These are phyloP conservation scores for Amphiprion clarkii DNA, from an alignment of 2,797 vertebrate genomes.

Conservation along the genomic window DNA sequence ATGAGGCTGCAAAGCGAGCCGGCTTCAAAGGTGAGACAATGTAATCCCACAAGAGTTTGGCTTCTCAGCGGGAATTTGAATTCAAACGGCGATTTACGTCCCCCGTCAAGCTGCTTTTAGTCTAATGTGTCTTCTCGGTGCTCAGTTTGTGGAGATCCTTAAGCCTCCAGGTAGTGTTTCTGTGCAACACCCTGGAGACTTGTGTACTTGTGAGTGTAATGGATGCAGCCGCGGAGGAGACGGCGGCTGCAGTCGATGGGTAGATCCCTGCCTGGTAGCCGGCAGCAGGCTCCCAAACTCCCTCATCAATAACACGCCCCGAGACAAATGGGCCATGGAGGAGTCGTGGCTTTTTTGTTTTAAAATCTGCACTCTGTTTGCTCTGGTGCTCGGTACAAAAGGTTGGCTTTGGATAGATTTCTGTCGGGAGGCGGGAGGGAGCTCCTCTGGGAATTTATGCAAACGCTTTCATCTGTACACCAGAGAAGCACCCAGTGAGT, in stretches of 20 bases:
- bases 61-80: conserved; percentile 12
- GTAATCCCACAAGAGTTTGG: background rate
- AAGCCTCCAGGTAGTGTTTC: conserved; percentile 12
- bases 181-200: background rate
- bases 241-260: conserved; percentile 1
- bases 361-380: conserved; percentile 25
- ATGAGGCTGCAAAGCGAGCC: conserved; percentile 9
- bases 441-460: conserved; percentile 5
- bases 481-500: conserved; percentile 14
- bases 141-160: conserved; percentile 15
- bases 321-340: background rate
- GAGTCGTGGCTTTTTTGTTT: conserved; percentile 27
- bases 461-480: conserved; percentile 46
- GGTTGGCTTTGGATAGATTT: conserved; percentile 27
- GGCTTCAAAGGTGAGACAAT: conserved; percentile 25
- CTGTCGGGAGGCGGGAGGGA: background rate
- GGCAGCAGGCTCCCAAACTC: conserved; percentile 15
- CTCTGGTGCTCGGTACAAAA: conserved; percentile 21
- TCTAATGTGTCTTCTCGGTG: conserved; percentile 9
- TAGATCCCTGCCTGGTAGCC: conserved; percentile 5
- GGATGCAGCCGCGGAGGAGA: conserved; percentile 8
- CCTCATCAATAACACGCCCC: conserved; percentile 4
- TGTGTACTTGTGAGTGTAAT: conserved; percentile 10
- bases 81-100: conserved; percentile 12
- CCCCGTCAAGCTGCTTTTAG: conserved; percentile 31